Base-by-base conservation (phyloP, 2,888 invertebrate genomes). In the Ashinkailepas kermadecensis region DNA sequence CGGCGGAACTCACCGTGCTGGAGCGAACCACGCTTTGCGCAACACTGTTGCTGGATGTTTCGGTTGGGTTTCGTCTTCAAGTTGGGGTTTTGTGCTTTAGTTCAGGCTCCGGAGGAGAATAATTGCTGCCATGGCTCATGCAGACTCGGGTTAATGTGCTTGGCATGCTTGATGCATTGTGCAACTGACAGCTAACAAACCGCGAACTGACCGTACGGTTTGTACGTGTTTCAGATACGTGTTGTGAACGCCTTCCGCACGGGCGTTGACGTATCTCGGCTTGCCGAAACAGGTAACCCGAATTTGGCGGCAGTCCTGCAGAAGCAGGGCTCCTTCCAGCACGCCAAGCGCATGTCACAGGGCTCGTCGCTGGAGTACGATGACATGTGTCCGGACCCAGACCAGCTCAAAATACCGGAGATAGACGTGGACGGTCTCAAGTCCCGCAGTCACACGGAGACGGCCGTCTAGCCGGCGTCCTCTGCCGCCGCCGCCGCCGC, bases 191-290 rank as follows among this genome's bases (percentile, higher is more conserved):
- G 39, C 39, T 39, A 39, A 39, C 39, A 3, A 39, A 39, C 39
- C 39, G 39, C 39, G 39, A 39, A 39, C 59, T 59, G 59, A 54
- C 59, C 81, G n/a, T 21, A 12, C 25, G 78, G 23, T 25, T 11
- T 67, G 54, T 67, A 84, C 89, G 87, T 87, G 88, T 91, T 91
- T 90, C 94, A 99, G 99, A 99, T 99, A 90, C 97, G 99, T 91
- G 99, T 99, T 91, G 98, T 99, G 91, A 99, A 99, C 92, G 99
- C 99, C 91, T 99, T 99, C 93, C 97, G 99, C 90, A 97, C 97
- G 92, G 98, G 98, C 90, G 93, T 98, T 90, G 97, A 97, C 91
- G 70, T 70, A 15, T 70, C 70, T 25, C 70, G 70, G 70, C 70
- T 70, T 11, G 93, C 95, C 89, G 94, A 96, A 88, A 93, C 94